Conservation (phyloP, 2,797 vertebrate genomes). For the Prunella strophiata region DNA sequence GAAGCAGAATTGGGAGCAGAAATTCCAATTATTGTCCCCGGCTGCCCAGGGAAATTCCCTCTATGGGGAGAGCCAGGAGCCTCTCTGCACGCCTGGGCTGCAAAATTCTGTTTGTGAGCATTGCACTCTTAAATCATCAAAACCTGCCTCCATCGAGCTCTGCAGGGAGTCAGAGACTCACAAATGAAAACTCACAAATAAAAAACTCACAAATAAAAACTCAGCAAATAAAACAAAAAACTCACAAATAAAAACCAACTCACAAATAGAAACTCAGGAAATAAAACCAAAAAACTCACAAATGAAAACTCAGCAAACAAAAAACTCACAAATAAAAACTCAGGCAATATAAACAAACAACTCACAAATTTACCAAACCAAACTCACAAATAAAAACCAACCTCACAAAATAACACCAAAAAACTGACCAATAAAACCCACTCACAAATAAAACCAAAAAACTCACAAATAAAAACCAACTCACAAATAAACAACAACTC, state of each 20-base stretch:
- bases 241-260: not conserved
- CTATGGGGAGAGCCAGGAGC: not conserved
- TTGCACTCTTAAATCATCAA: not conserved
- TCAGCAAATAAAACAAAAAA: not conserved
- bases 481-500: no score
- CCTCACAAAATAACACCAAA: no score
- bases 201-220: not conserved
- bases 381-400: no score
- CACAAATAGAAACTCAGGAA: not conserved
- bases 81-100: accelerated
- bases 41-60: not conserved
- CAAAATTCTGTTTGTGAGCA: not conserved
- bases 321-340: not conserved
- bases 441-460: no score
- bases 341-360: no score
- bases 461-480: no score
- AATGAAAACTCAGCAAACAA: no score
- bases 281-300: no score
- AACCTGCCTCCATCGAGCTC: not conserved
- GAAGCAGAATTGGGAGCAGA: not conserved
- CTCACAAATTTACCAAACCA: no score
- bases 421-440: no score
- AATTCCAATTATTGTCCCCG: not conserved
- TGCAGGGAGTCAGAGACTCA: not conserved
- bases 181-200: not conserved